Conservation (phyloP, 2,888 invertebrate genomes). For the Pogonocherus hispidulus region DNA sequence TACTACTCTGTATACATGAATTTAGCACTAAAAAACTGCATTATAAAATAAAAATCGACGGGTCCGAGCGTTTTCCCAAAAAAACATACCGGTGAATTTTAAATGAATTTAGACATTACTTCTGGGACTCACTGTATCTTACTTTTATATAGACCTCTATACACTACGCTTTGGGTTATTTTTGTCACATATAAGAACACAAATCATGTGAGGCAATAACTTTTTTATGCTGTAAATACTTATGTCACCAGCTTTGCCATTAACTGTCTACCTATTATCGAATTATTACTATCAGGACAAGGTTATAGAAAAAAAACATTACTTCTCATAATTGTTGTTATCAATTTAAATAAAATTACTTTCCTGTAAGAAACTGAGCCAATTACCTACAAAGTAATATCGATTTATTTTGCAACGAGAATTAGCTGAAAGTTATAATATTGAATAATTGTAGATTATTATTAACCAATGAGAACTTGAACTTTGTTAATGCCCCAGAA, state of each 20-base stretch:
- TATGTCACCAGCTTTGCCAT: not conserved
- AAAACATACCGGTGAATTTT: too few species aligned
- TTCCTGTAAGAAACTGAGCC: slow-evolving; percentile 18
- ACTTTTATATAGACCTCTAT: too few species aligned
- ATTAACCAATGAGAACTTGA: slow-evolving; percentile 1
- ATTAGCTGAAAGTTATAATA: slow-evolving; percentile 4
- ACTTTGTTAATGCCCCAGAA: not conserved
- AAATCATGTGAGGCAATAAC: not conserved
- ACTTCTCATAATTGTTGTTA: slow-evolving; percentile 30
- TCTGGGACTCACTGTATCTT: too few species aligned
- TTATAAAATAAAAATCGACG: too few species aligned
- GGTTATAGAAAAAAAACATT: slow-evolving; percentile 31
- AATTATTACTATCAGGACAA: slow-evolving; percentile 30
- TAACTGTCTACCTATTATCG: slow-evolving; percentile 12
- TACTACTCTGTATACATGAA: too few species aligned
- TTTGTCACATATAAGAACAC: not conserved
- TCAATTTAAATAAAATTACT: slow-evolving; percentile 26
- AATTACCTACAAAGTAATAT: slow-evolving; percentile 24
- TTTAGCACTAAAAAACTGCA: too few species aligned
- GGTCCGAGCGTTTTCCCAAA: too few species aligned
- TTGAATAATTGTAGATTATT: slow-evolving; percentile 10
- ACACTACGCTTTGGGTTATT: not conserved
- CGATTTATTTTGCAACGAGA: slow-evolving; percentile 11
- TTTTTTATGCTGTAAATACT: slow-evolving; percentile 9
- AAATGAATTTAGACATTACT: too few species aligned